Conservation (phyloP, 2,113 vertebrate species). For the Fulica atra region DNA sequence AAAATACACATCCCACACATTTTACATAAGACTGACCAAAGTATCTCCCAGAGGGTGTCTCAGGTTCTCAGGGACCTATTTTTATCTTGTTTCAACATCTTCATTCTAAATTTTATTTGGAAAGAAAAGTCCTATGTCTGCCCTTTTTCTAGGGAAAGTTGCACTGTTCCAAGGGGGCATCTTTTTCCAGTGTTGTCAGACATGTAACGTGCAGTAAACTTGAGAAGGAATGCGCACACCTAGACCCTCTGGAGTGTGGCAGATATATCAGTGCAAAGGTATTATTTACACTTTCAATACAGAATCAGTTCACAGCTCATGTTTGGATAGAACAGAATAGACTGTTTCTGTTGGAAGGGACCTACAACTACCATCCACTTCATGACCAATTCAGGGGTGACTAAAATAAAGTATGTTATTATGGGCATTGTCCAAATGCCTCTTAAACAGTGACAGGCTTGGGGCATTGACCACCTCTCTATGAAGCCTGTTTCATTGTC, state of each 20-base stretch:
- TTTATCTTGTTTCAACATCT: not conserved
- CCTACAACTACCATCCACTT: not conserved
- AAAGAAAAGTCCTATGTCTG: not conserved
- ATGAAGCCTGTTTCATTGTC: not conserved
- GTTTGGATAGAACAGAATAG: not conserved
- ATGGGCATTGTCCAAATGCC: not conserved
- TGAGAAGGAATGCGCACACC: not conserved
- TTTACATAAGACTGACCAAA: not conserved
- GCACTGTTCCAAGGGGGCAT: not conserved
- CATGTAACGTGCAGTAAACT: not conserved
- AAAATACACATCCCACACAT: not conserved
- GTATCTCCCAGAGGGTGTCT: not conserved
- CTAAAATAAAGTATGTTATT: not conserved
- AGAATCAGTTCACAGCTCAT: not conserved
- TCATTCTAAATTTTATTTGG: not conserved
- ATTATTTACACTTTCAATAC: not conserved
- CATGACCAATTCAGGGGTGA: not conserved
- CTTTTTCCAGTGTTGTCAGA: not conserved
- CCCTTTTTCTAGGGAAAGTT: not conserved
- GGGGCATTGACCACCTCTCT: rapidly evolving
- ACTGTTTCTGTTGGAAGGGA: not conserved
- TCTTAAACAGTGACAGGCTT: not conserved
- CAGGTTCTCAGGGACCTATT: not conserved
- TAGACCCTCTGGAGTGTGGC: not conserved
- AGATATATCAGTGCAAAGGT: not conserved